phyloP scores from a whole-genome alignment of 2,113 vertebrate species.

The Burhinus bistriatus region DNA sequence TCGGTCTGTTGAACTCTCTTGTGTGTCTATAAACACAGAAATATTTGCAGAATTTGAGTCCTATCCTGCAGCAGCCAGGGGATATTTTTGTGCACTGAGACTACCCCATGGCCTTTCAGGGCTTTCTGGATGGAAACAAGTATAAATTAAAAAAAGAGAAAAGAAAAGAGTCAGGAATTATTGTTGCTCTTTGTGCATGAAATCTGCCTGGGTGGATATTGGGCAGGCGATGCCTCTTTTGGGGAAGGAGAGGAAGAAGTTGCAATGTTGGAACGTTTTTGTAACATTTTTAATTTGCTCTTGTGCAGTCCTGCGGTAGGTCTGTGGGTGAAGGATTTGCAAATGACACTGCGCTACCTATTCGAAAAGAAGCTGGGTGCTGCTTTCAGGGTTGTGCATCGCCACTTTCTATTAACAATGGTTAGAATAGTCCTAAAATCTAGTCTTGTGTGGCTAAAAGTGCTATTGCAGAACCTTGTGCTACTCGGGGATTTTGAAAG shows the following conservation, averaged over 20 bases:
- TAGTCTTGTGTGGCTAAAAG: neutral
- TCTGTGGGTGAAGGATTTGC: neutral
- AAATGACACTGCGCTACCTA: fast-evolving
- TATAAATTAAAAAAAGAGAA: neutral
- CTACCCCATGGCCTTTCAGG: neutral
- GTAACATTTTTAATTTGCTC: neutral
- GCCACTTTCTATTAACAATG: neutral
- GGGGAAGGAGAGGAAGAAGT: neutral
- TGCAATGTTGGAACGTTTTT: neutral
- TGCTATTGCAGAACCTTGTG: neutral
- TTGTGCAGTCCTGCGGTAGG: neutral
- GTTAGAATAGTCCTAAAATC: neutral
- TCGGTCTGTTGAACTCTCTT: neutral
- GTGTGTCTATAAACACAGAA: neutral
- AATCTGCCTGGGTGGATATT: neutral
- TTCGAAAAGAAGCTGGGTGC: neutral
- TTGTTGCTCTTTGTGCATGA: neutral
- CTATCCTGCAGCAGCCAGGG: neutral
- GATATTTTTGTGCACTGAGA: neutral
- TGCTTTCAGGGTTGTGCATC: neutral
- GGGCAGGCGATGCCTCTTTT: neutral
- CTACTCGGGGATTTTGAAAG: neutral
- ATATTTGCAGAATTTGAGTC: neutral
- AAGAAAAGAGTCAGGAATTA: neutral
- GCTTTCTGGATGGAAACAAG: neutral